phyloP scores from a whole-genome alignment of 1,140 invertebrate species.

The Chironomus tepperi region DNA sequence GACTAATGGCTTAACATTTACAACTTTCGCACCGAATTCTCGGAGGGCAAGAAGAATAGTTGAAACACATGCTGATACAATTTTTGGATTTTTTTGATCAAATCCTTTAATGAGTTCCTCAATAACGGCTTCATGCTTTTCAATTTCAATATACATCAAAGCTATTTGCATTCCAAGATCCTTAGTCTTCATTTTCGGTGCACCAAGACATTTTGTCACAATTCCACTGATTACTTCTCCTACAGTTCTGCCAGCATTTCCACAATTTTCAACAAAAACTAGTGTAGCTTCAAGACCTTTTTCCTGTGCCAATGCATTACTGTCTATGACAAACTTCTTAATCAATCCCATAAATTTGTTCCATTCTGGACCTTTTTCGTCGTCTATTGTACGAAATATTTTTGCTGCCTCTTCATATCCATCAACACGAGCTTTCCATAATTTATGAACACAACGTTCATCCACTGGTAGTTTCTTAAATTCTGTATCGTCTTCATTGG shows the following conservation, averaged over 20 bases:
- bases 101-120: conserved; percentile 91
- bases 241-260: conserved; percentile 72
- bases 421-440: conserved; percentile 88
- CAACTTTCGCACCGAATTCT: conserved; percentile 88
- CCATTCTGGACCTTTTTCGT: conserved; percentile 91
- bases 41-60: conserved; percentile 65
- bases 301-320: conserved; percentile 91
- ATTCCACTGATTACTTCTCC: conserved; percentile 84
- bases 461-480: conserved; percentile 87
- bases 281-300: conserved; percentile 89
- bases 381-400: conserved; percentile 72
- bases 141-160: conserved; percentile 92
- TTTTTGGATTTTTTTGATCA: conserved; percentile 93
- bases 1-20: conserved; percentile 79
- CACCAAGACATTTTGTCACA: conserved; percentile 84
- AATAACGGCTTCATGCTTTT: conserved; percentile 83
- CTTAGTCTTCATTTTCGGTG: conserved; percentile 83
- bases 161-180: conserved; percentile 82
- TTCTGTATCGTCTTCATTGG: conserved; percentile 72
- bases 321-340: conserved; percentile 92
- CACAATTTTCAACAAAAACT: conserved; percentile 84
- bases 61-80: conserved; percentile 75
- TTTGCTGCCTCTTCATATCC: conserved; percentile 92
- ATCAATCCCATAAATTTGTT: conserved; percentile 83
- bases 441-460: conserved; percentile 85